Evolutionary conservation across 2,113 vertebrate genomes (phyloP), one percentile per base, ranked within the genome.

Genomic region (Micromys minutus): DNA sequence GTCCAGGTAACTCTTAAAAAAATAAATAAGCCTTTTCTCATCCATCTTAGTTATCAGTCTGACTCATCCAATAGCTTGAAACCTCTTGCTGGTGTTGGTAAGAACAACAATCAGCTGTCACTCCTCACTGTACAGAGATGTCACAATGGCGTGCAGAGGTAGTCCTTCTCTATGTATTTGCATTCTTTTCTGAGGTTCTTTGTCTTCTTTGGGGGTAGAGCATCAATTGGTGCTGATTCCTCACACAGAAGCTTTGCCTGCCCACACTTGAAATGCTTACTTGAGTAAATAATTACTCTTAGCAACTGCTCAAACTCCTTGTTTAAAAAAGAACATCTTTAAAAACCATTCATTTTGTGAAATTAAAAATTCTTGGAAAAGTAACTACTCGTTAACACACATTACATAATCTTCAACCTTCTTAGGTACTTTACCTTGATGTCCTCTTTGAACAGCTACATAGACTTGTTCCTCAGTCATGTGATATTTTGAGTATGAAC

Each of bases 241-340:
- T 72, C 8, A 71, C 34, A 72, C 45, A 39, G 16, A 71, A 2
- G 13, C 3, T 71, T 75, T 89, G 31, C 45, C n/a, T 85, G 74
- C 16, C 31, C 36, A 81, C 21, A 26, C 21, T 86, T 75, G 55
- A 84, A 83, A 84, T 87, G 50, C n/a, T 77, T 85, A 39, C 63
- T 39, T 93, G 63, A 69, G 24, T 47, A 92, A 95, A 65, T 80
- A 79, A 80, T 90, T 69, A n/a, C 57, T 24, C 57, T 75, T 31
- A 77, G 8, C 69, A 85, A 75, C 7, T 31, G 42, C 9, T 91
- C 52, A 59, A 39, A 16, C 79, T 90, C 15, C 65, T 76, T 42
- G 19, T 88, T 69, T 55, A 88, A 95, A 34, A 47, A 67, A 84
- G 89, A 3, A 67, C 34, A 13, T 4, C 42, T 9, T 67, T 55